Evolutionary conservation across 2,113 vertebrate species (phyloP), one percentile per base, ranked within the genome.

Genomic region (Cyanocitta stelleri): DNA sequence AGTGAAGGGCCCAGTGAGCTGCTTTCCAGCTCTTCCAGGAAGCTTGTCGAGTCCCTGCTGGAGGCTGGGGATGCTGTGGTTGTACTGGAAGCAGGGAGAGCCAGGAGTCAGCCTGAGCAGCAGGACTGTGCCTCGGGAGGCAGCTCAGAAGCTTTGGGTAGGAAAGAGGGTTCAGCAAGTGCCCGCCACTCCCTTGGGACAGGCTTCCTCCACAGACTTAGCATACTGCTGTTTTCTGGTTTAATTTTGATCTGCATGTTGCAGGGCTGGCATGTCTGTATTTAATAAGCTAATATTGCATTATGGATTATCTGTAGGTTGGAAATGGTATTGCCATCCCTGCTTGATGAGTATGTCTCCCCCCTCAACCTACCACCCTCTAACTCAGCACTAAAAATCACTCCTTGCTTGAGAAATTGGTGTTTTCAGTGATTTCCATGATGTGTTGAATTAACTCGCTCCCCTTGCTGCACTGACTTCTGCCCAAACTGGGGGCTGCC

Each of bases 181-280:
- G 29, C 26, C 63, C 78, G 21, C 63, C 17, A 4, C 35, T 83
- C 68, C 62, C 52, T 74, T 3, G 3, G 49, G 82, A 46, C 7
- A 27, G 85, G 54, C 39, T 81, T 86, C 59, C 58, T 93, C 87
- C 82, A 75, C 71, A 67, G 39, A 67, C n/a, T 16, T 33, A 62
- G 82, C 73, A 37, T 41, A 67, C 3, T 75, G 66, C 87, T 62
- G 1, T 88, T 84, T 69, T 64, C 66, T 44, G 55, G 55, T 91
- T 94, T 94, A 51, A 30, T 93, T 95, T 96, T 67, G 54, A 30
- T 83, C 64, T 97, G 97, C 97, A 97, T 96, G 97, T 95, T 81
- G 23, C 56, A 22, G 93, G 81, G 90, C 95, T 87, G 92, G 96
- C 96, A 97, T 96, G 96, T 92, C 84, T 6, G 2, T 62, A 0